Conservation (phyloP, 2,113 vertebrate genomes). For the Carassius auratus region DNA sequence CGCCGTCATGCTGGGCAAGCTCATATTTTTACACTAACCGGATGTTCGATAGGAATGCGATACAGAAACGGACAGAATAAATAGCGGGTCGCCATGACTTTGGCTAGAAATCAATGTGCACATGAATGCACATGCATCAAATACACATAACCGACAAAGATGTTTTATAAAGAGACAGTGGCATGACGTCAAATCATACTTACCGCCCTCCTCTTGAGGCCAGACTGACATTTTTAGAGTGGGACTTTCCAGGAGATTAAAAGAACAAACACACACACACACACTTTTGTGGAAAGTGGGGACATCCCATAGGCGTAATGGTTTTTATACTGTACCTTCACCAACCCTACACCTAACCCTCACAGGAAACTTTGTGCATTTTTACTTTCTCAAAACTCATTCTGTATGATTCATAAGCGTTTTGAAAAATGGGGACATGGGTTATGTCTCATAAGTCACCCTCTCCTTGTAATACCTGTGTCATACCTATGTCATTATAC, state of each 20-base stretch:
- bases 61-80: not conserved
- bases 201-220: conserved; percentile 8
- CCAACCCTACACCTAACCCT: no score
- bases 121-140: not conserved
- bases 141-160: not conserved
- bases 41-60: not conserved
- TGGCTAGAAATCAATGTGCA: not conserved
- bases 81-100: not conserved
- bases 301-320: no score
- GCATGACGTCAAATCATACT: conserved; percentile 39
- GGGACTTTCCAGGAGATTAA: conserved; percentile 51
- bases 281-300: no score
- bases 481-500: no score
- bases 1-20: not conserved
- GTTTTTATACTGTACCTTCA: no score
- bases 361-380: no score
- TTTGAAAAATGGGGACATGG: no score
- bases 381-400: no score
- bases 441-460: no score
- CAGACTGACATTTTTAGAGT: conserved; percentile 38
- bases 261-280: conserved; percentile 24
- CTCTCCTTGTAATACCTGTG: no score
- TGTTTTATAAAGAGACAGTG: not conserved
- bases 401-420: no score
- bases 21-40: conserved; percentile 8